Conservation (phyloP, 2,113 vertebrate genomes). For the Semicossyphus pulcher region DNA sequence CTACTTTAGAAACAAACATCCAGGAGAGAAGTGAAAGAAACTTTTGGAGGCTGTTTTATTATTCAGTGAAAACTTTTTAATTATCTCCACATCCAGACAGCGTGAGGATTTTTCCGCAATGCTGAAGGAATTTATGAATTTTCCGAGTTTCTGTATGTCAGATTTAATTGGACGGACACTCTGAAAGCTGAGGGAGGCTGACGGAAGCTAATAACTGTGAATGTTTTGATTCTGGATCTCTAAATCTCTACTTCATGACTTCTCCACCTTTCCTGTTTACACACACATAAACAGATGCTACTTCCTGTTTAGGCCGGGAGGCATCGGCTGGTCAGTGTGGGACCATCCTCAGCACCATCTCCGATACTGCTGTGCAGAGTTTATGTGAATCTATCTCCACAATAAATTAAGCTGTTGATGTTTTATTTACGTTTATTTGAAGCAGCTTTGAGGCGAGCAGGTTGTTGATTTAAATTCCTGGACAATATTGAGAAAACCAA, state of each 20-base stretch:
- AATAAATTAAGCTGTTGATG: neutral
- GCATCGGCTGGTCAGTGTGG: slow-evolving; percentile 1
- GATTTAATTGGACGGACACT: neutral
- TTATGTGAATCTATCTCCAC: neutral
- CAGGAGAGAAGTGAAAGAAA: neutral
- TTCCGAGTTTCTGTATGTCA: neutral
- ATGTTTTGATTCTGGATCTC: slow-evolving; percentile 35
- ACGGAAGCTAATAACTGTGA: slow-evolving; percentile 1
- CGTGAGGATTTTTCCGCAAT: neutral
- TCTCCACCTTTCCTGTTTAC: slow-evolving; percentile 78
- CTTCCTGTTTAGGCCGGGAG: slow-evolving; percentile 47
- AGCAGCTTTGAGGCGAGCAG: no score
- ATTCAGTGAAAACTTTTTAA: neutral
- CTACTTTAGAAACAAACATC: neutral
- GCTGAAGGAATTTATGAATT: neutral
- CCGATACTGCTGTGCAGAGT: neutral
- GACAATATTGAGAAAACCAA: no score
- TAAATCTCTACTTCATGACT: slow-evolving; percentile 9
- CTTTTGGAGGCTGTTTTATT: neutral
- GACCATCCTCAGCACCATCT: neutral
- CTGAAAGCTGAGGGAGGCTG: neutral
- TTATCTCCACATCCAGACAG: neutral
- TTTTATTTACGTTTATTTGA: neutral
- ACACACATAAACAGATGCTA: slow-evolving; percentile 20
- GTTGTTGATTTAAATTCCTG: no score